Base-by-base conservation (phyloP, 2,888 invertebrate species). In the Chalcosyrphus nemorum region DNA sequence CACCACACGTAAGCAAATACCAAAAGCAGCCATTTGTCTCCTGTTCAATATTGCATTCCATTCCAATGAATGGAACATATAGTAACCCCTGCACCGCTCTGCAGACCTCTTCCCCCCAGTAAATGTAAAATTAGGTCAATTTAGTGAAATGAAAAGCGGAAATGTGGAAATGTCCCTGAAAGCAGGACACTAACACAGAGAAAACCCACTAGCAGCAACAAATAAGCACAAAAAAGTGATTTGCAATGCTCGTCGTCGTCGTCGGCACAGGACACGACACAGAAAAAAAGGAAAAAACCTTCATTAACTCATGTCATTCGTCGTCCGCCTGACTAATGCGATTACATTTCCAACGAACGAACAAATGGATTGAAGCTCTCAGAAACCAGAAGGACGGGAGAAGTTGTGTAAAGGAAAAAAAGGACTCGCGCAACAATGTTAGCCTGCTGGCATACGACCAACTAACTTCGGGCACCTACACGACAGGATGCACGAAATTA, bases 291-390 rank as follows among this genome's bases (percentile, higher is more conserved):
- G n/a, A 81, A 71, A 72, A 81, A 81, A 29, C 71, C 71, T 76
- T 81, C 77, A 81, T 76, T 81, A 81, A 81, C 81, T 77, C 71
- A 77, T 81, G 76, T 70, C 65, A 76, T 70, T 68, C 72, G 71
- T 66, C 43, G 35, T 50, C 65, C 74, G 35, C 3, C 17, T 77
- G 82, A 66, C 72, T 77, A 82, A 82, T 77, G 66, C 66, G 71
- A 82, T 82, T 76, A 38, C 66, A 66, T 77, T 70, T 72, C 66
- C 66, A 66, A 77, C 52, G 72, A 27, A 38, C 38, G 66, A 66
- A 24, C 45, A 27, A 41, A 32, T 13, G 47, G 11, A 41, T 11
- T 6, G 9, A 27, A 21, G 52, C 38, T 32, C 24, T 24, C 3
- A 24, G 2, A n/a, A n/a, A n/a, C n/a, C n/a, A n/a, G n/a, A n/a